phyloP scores from a whole-genome alignment of 1,140 invertebrate genomes.

The Grapholita molesta region DNA sequence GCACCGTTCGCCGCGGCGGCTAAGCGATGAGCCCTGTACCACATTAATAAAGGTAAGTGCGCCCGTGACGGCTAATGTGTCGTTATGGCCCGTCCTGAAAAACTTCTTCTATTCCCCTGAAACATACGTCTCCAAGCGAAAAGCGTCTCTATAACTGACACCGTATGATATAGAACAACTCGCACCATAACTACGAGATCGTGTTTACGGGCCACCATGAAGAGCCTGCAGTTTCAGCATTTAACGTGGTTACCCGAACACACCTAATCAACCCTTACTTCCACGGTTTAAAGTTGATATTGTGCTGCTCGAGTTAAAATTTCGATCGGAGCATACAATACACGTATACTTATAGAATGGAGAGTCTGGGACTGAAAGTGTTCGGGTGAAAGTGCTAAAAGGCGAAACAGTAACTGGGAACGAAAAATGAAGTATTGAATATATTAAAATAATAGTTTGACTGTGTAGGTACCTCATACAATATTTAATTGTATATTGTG shows the following conservation, averaged over 20 bases:
- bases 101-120: conserved; percentile 56
- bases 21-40: conserved; percentile 60
- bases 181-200: conserved; percentile 22
- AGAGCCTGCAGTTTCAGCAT: conserved; percentile 45
- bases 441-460: not conserved
- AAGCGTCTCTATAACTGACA: conserved; percentile 25
- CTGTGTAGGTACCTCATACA: not conserved
- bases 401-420: conserved; percentile 26
- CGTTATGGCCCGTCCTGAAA: conserved; percentile 68
- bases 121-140: conserved; percentile 31
- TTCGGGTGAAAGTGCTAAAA: conserved; percentile 38
- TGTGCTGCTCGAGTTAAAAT: conserved; percentile 20
- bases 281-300: conserved; percentile 21
- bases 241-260: conserved; percentile 20
- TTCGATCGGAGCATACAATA: conserved; percentile 36
- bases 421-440: conserved; percentile 18
- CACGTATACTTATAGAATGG: conserved; percentile 18
- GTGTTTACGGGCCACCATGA: conserved; percentile 43
- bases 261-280: conserved; percentile 39
- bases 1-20: conserved; percentile 28
- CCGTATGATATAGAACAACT: conserved; percentile 37
- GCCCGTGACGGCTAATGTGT: conserved; percentile 66
- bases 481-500: no score
- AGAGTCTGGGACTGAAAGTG: conserved; percentile 39
- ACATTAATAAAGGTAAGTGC: conserved; percentile 70